These are phyloP conservation scores for Apistogramma diplotaenia DNA, from an alignment of 2,113 vertebrate genomes.

Conservation along the genomic window DNA sequence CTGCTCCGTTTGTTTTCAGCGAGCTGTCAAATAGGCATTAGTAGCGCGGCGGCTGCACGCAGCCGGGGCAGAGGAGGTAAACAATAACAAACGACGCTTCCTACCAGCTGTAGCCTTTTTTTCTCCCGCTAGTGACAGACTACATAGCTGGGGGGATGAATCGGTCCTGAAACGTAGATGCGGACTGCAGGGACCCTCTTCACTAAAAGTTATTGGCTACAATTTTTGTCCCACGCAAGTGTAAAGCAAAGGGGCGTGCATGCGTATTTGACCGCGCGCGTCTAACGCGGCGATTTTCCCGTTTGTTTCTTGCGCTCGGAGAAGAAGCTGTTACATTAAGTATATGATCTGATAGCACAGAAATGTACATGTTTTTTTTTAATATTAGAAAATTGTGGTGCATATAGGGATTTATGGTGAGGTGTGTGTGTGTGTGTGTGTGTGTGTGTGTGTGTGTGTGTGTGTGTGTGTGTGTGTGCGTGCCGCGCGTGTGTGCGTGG, in stretches of 20 bases:
- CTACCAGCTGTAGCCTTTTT: not conserved
- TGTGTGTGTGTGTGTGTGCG: too few species aligned
- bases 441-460: not conserved
- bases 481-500: not conserved
- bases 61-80: constrained; percentile 62
- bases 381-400: not conserved
- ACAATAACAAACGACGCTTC: constrained; percentile 77
- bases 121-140: not conserved
- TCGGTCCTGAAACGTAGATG: not conserved
- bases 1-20: constrained; percentile 33
- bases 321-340: not conserved
- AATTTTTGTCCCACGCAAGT: constrained; percentile 51
- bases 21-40: constrained; percentile 59
- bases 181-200: not conserved
- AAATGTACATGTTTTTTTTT: not conserved
- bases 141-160: not conserved
- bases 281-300: not conserved
- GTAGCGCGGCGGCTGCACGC: constrained; percentile 23
- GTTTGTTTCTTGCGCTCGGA: constrained; percentile 1
- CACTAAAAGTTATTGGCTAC: constrained; percentile 55
- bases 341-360: not conserved
- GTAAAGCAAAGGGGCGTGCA: constrained; percentile 56
- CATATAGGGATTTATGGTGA: not conserved
- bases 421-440: not conserved
- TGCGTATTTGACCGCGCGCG: constrained; percentile 60